Base-by-base conservation (phyloP, 2,888 invertebrate species). In the Lysandra bellargus region DNA sequence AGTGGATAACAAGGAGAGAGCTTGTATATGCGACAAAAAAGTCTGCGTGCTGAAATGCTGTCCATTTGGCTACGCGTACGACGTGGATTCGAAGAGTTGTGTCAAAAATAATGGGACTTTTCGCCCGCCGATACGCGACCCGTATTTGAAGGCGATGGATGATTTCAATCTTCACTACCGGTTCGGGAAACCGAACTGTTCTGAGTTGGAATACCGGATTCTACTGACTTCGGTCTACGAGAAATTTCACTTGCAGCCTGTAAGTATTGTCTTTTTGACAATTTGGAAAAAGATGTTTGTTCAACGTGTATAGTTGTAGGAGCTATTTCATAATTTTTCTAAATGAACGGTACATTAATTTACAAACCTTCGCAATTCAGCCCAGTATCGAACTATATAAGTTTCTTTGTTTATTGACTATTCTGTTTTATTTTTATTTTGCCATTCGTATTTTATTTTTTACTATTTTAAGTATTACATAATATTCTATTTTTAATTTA, bases 31-130 rank as follows among this genome's bases (percentile, higher is more conserved):
- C 79, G 81, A 80, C 12, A 88, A 89, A 61, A 83, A 86, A 69
- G 80, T 64, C 0, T 92, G 90, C 80, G 76, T 88, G 0, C 80
- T 85, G 5, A 93, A 92, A 81, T 93, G 93, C 72, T 93, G 93
- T 78, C 88, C 88, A 0, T 80, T 84, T 0, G 91, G 91, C 0
- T 81, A 82, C n/a, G 88, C 83, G 0, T 88, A 87, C 74, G 37
- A 86, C 12, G n/a, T 6, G 0, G 14, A 5, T 0, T 73, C 49
- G 2, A 87, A 81, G n/a, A n/a, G 0, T 0, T 93, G 93, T 83
- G 83, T 85, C 0, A 80, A 83, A 17, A 77, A 83, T 1, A 76
- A 79, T 0, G 83, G 81, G 12, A 79, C 79, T 0, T 91, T 92
- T n/a, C 82, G 88, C 9, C 88, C 88, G 0, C 86, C 87, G 0